A percentile compares a stretch with the other conserved stretches of the same genome.
These are phyloP conservation scores for Pyrgus malvae DNA, from an alignment of 2,888 invertebrate species.

Conservation along the genomic window DNA sequence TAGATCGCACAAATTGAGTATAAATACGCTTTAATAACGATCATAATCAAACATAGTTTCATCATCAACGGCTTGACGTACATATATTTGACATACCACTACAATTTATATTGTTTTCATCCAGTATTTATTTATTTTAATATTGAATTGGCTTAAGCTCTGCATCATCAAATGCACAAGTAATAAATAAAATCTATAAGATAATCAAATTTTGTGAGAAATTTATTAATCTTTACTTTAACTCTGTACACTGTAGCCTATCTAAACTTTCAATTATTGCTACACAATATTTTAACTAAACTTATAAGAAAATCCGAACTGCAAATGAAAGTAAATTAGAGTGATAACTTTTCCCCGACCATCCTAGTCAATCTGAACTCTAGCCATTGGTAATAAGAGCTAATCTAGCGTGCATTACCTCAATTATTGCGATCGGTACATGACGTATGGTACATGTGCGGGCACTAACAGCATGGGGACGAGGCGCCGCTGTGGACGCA, in stretches of 20 bases:
- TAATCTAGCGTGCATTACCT: constrained; percentile 20
- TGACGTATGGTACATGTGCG: constrained; percentile 35
- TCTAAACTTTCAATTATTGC: too few relatives aligned
- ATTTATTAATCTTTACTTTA: too few relatives aligned
- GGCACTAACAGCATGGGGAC: constrained; percentile 85
- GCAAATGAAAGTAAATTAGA: too few relatives aligned
- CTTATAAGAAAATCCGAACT: too few relatives aligned
- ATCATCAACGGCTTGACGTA: too few relatives aligned
- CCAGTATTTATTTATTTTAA: background rate
- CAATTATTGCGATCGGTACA: constrained; percentile 27
- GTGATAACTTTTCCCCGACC: too few relatives aligned
- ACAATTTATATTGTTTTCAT: constrained; percentile 1
- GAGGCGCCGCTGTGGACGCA: constrained; percentile 74
- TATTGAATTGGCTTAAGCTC: constrained; percentile 10
- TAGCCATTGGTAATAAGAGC: background rate
- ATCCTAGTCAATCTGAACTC: background rate
- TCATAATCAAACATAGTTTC: background rate
- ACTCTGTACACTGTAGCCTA: too few relatives aligned
- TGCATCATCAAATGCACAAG: constrained; percentile 19
- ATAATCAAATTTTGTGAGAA: too few relatives aligned
- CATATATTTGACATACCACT: too few relatives aligned
- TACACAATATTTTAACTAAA: too few relatives aligned
- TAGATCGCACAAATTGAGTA: constrained; percentile 50
- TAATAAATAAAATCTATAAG: background rate
- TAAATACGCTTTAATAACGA: constrained; percentile 22